Conservation (phyloP, 1,140 invertebrate species). For the Apis dorsata region DNA sequence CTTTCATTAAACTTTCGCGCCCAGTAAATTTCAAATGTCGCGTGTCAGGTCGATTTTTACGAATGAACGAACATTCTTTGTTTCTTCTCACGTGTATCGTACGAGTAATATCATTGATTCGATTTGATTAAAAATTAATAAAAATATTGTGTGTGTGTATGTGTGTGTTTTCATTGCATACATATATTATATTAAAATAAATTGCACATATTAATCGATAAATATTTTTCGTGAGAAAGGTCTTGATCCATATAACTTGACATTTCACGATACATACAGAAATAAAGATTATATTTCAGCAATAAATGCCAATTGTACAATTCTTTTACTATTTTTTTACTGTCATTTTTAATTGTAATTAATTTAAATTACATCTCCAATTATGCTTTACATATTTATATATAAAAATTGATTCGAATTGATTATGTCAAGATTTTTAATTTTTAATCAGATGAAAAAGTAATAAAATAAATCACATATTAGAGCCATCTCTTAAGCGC, state of each 20-base stretch:
- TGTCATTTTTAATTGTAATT: neutral
- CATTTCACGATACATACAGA: slow-evolving; percentile 39
- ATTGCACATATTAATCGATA: neutral
- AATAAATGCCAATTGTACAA: neutral
- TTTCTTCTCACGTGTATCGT: too few species aligned
- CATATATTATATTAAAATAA: too few species aligned
- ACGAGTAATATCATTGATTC: neutral
- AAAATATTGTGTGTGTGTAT: too few species aligned
- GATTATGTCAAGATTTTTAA: too few species aligned
- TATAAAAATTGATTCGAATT: too few species aligned
- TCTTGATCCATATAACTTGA: slow-evolving; percentile 25
- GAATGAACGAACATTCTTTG: neutral
- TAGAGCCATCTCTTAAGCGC: too few species aligned
- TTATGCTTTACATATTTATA: too few species aligned
- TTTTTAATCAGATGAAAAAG: too few species aligned
- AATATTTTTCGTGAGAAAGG: slow-evolving; percentile 28
- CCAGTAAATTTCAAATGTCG: neutral
- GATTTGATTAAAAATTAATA: neutral
- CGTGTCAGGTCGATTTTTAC: neutral
- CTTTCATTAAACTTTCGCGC: slow-evolving; percentile 15
- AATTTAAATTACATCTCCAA: too few species aligned
- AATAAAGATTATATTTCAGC: slow-evolving; percentile 4
- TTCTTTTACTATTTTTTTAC: neutral
- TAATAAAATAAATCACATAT: too few species aligned
- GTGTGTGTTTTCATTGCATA: neutral